Conservation (phyloP, 2,113 vertebrate genomes). For the Ceyx cyanopectus region DNA sequence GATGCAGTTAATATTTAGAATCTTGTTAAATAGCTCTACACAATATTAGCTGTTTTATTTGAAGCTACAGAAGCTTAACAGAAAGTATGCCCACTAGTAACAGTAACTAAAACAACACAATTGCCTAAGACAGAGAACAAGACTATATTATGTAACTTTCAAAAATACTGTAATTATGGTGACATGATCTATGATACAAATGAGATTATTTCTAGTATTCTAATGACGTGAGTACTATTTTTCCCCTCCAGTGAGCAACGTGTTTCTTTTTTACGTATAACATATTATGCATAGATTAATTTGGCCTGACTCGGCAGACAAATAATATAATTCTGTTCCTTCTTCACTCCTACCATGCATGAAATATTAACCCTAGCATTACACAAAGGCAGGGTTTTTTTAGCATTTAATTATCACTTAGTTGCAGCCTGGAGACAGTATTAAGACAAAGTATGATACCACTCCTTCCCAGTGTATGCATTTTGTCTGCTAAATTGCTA, state of each 20-base stretch:
- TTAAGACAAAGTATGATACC: background rate
- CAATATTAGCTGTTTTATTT: background rate
- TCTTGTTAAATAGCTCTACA: background rate
- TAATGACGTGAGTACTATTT: background rate
- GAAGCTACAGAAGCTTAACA: background rate
- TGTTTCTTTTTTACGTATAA: background rate
- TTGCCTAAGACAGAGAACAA: background rate
- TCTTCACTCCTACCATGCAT: background rate
- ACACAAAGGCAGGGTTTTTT: background rate
- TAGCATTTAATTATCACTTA: background rate
- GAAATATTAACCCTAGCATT: background rate
- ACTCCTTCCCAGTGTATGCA: background rate
- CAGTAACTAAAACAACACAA: background rate
- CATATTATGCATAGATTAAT: background rate
- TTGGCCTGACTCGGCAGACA: conserved; percentile 14
- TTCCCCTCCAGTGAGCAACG: background rate
- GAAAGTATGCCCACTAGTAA: background rate
- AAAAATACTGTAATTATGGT: background rate
- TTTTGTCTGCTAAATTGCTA: background rate
- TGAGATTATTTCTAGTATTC: background rate
- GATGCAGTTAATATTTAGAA: background rate
- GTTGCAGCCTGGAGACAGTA: background rate
- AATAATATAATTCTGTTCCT: background rate
- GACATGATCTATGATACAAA: background rate
- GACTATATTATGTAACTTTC: background rate